These are phyloP conservation scores for Trachymyrmex septentrionalis DNA, from an alignment of 1,140 invertebrate genomes.

Conservation along the genomic window DNA sequence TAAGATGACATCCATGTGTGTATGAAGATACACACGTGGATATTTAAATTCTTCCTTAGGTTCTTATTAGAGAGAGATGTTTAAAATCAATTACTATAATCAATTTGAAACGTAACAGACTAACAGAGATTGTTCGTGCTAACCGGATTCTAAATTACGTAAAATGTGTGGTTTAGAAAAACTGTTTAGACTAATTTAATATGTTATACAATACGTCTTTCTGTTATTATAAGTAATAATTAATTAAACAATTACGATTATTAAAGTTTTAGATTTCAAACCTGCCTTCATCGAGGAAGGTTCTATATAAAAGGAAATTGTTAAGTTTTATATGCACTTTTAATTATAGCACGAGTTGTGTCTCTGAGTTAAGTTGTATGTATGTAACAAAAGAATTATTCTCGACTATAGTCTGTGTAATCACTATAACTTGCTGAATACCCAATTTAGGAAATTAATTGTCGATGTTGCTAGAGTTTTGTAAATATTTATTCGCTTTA, in stretches of 20 bases:
- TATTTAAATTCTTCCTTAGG: slow-evolving; percentile 68
- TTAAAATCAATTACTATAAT: slow-evolving; percentile 62
- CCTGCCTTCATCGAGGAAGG: not conserved
- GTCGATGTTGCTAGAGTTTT: slow-evolving; percentile 73
- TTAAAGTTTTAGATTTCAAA: slow-evolving; percentile 52
- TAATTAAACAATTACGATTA: slow-evolving; percentile 53
- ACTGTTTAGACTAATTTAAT: slow-evolving; percentile 51
- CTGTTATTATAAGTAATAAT: slow-evolving; percentile 47
- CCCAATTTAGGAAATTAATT: slow-evolving; percentile 71
- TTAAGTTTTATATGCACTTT: slow-evolving; percentile 64
- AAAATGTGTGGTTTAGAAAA: slow-evolving; percentile 19
- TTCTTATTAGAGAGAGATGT: slow-evolving; percentile 54
- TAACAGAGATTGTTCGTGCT: slow-evolving; percentile 70
- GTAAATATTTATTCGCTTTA: slow-evolving; percentile 76
- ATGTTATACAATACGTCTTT: slow-evolving; percentile 46
- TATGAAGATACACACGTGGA: slow-evolving; percentile 30
- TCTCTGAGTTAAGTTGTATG: slow-evolving; percentile 65
- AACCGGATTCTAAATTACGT: slow-evolving; percentile 58
- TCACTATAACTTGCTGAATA: slow-evolving; percentile 64
- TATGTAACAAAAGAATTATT: slow-evolving; percentile 55
- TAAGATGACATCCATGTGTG: slow-evolving; percentile 62
- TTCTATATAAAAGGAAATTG: slow-evolving; percentile 42
- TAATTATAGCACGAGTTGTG: slow-evolving; percentile 72
- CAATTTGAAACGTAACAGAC: slow-evolving; percentile 55
- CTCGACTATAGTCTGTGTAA: slow-evolving; percentile 50